These are phyloP conservation scores for Colaptes auratus DNA, from an alignment of 2,113 vertebrate genomes.

Conservation along the genomic window DNA sequence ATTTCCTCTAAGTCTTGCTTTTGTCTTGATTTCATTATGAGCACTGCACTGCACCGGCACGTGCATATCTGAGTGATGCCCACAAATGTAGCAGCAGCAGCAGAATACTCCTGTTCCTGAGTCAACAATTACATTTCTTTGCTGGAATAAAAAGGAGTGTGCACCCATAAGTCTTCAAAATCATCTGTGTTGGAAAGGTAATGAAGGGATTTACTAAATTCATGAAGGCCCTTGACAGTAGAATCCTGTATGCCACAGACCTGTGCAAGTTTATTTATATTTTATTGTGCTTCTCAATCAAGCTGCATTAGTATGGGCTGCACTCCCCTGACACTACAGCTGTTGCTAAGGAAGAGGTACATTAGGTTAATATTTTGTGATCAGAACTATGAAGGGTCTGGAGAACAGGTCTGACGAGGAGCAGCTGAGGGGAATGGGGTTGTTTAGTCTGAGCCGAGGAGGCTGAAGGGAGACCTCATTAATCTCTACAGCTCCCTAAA, in stretches of 20 bases:
- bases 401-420: too few species aligned
- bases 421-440: too few species aligned
- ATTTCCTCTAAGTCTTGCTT: not conserved
- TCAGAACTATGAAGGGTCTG: not conserved
- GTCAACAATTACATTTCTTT: conserved; percentile 46
- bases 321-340: not conserved
- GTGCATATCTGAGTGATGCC: not conserved
- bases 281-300: conserved; percentile 58
- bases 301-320: conserved; percentile 11
- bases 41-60: not conserved
- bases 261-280: conserved; percentile 61
- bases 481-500: too few species aligned
- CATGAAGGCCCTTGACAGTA: not conserved
- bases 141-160: conserved; percentile 30
- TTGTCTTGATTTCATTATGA: not conserved
- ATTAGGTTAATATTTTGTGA: conserved; percentile 47
- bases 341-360: conserved; percentile 37
- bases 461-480: too few species aligned
- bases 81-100: conserved; percentile 2
- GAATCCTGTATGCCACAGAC: not conserved
- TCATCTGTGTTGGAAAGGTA: conserved; percentile 27
- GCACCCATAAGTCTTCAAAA: conserved; percentile 25
- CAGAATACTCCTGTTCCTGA: conserved; percentile 11
- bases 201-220: conserved; percentile 53
- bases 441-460: too few species aligned